Base-by-base conservation (phyloP, 1,140 invertebrate genomes). In the Aphelenchoides fujianensis region DNA sequence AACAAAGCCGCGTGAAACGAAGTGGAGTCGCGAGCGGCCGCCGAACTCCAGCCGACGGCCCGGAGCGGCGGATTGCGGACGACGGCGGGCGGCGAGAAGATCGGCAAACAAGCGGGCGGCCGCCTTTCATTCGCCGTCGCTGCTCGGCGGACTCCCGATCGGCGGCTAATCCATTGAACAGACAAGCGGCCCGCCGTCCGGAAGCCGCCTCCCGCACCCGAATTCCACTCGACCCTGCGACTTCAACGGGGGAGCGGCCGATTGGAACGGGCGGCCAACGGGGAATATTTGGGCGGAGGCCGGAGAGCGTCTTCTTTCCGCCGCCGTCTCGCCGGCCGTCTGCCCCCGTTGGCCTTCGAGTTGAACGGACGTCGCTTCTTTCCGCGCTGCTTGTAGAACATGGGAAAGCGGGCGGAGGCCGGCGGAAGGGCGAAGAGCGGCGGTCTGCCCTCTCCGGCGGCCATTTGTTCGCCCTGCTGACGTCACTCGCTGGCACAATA, bases 191-290 rank as follows among this genome's bases (percentile, higher is more conserved):
- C 23, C 12, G 41, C 12, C 41, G 12, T 48, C 41, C 23, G 41
- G 41, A 48, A n/a, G n/a, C 12, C 41, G 12, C 41, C 41, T 48
- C 41, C 12, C 12, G 23, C 41, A 16, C 23, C 12, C 41, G 41
- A 48, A 48, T 48, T 48, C 41, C 41, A 48, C 41, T 48, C 41
- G 23, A 48, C 41, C n/a, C n/a, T n/a, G n/a, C n/a, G n/a, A n/a
- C n/a, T n/a, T 48, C 23, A 23, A 12, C 23, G 41, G 41, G 41
- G 41, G 12, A 12, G 41, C 41, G 41, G 23, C 12, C 12, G 12
- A 23, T 16, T 48, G 12, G 41, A 48, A 23, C 12, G 12, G 41
- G 23, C 41, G 41, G 41, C 41, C 41, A 48, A 48, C 12, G 41
- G 41, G 41, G 41, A 48, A n/a, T n/a, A 48, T 48, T 48, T 48